Base-by-base conservation (phyloP, 2,113 vertebrate genomes). In the Oncorhynchus gorbuscha region DNA sequence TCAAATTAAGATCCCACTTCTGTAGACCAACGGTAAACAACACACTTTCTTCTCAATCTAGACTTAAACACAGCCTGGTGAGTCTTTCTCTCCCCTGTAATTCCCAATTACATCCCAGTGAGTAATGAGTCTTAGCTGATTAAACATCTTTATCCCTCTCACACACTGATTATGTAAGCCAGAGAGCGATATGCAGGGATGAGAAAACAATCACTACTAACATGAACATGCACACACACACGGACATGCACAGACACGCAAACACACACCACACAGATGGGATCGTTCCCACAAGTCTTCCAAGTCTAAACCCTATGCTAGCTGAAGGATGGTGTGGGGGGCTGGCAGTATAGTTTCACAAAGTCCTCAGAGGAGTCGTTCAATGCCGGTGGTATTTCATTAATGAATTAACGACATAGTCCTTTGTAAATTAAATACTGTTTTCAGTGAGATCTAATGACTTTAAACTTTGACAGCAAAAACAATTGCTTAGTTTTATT, bases 81-180 rank as follows among this genome's bases (percentile, higher is more conserved):
- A 62, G 12, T 32, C 73, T 71, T 45, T 45, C 69, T 75, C 65
- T 71, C 59, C 66, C 58, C 74, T 72, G 67, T 78, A 55, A 79
- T 75, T 78, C 59, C 72, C 73, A 76, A 80, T 79, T 81, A 64
- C 76, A 77, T 51, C 48, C 67, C 71, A 22, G 73, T 75, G 72
- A 86, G 79, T 81, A 78, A 79, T 72, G 65, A 83, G 81, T 77
- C 66, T 83, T 66, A 79, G 72, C 76, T 79, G 85, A 85, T 81
- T 80, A 61, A 74, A 76, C 72, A 71, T 75, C 73, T 51, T 79
- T 87, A 81, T 79, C 79, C 75, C 73, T 72, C 51, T 73, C 22
- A 76, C 70, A 79, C 71, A 76, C 59, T 67, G 74, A 81, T 89
- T 85, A 89, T 84, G 79, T 74, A 75, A 73, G 71, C 30, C 49